A percentile compares a stretch with the other conserved stretches of the same genome.
Evolutionary conservation across 2,797 vertebrate species (phyloP).

Genomic region (Adelosebastes latens): DNA sequence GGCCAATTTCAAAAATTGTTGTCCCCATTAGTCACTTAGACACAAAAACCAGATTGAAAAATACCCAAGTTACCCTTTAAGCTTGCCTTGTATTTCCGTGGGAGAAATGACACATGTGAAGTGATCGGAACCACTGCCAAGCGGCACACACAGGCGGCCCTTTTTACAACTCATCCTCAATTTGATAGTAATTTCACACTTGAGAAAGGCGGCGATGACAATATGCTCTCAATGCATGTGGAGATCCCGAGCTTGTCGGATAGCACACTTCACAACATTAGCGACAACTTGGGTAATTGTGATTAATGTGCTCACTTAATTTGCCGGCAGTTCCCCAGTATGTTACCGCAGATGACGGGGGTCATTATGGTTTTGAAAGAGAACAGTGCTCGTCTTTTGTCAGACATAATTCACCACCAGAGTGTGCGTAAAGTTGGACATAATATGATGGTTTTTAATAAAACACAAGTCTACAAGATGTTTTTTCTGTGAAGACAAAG

Average conservation of each 20-base stretch:
- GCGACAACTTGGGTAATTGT: slow-evolving; percentile 33
- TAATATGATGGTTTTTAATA: not conserved
- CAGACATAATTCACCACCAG: slow-evolving; percentile 5
- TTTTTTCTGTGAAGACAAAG: not conserved
- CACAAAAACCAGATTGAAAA: not conserved
- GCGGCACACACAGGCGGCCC: not conserved
- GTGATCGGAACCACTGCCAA: slow-evolving; percentile 23
- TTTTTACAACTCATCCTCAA: slow-evolving; percentile 35
- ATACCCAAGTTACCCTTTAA: not conserved
- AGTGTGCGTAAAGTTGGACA: not conserved
- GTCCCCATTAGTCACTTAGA: not conserved
- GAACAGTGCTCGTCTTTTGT: not conserved
- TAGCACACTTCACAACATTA: slow-evolving; percentile 40
- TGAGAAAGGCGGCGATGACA: slow-evolving; percentile 38
- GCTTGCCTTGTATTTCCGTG: slow-evolving; percentile 10
- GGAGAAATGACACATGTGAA: slow-evolving; percentile 29
- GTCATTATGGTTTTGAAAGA: slow-evolving; percentile 19
- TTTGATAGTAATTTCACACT: slow-evolving; percentile 60
- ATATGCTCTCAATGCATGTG: slow-evolving; percentile 7
- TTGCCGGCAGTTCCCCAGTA: slow-evolving; percentile 17
- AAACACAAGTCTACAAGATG: not conserved
- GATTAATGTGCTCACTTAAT: slow-evolving; percentile 41
- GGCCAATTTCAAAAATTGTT: too few relatives aligned
- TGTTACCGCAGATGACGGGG: not conserved
- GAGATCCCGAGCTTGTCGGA: slow-evolving; percentile 20